phyloP scores from a whole-genome alignment of 2,888 invertebrate species.

The Falcaria lacertinaria region DNA sequence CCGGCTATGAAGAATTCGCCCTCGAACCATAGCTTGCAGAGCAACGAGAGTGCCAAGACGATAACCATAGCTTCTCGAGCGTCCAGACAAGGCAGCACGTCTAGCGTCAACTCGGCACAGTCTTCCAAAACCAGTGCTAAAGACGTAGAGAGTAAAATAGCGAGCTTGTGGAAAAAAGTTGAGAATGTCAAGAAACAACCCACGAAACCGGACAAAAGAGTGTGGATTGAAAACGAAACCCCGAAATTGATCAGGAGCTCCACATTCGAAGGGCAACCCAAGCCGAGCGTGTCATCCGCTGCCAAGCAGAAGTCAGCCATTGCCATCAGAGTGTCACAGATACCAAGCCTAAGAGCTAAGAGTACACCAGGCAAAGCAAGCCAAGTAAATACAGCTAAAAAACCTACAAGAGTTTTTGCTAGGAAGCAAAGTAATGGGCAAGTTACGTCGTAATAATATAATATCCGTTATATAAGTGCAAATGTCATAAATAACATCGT shows the following conservation, averaged over 20 bases:
- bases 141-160: conserved; percentile 88
- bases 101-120: conserved; percentile 82
- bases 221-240: conserved; percentile 77
- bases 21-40: conserved; percentile 79
- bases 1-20: conserved; percentile 68
- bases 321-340: conserved; percentile 66
- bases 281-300: conserved; percentile 47
- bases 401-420: conserved; percentile 45
- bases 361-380: conserved; percentile 34
- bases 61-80: conserved; percentile 54
- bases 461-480: no score
- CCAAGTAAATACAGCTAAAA: conserved; percentile 36
- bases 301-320: conserved; percentile 72
- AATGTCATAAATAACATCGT: no score
- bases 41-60: conserved; percentile 70
- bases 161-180: conserved; percentile 89
- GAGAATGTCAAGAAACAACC: conserved; percentile 83
- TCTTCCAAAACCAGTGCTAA: conserved; percentile 75
- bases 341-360: conserved; percentile 62
- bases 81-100: conserved; percentile 66
- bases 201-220: conserved; percentile 79
- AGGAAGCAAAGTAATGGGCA: conserved; percentile 53
- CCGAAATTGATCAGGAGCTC: conserved; percentile 80
- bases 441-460: conserved; percentile 44
- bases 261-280: conserved; percentile 82